Percentiles rank a stretch among this genome's conserved stretches.
Conservation (phyloP, 2,797 vertebrate species). For the Peromyscus aztecus region DNA sequence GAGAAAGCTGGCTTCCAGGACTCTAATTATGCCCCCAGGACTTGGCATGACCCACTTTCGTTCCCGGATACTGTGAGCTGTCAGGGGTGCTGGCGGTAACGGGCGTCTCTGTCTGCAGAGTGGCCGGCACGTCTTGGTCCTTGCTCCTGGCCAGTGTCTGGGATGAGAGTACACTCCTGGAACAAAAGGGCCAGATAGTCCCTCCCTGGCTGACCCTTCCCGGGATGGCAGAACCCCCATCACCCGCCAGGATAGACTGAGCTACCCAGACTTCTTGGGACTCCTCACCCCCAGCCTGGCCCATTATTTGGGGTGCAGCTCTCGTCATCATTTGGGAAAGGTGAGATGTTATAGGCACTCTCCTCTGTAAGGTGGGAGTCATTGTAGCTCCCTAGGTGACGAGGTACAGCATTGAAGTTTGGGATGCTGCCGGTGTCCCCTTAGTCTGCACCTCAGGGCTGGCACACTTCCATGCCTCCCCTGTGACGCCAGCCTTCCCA, state of each 20-base stretch:
- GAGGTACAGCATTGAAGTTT: too few species aligned
- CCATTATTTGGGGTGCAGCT: too few species aligned
- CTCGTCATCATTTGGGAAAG: neutral
- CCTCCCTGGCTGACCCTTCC: neutral
- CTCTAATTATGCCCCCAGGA: slow-evolving; percentile 55
- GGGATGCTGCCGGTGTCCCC: neutral
- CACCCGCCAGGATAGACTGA: neutral
- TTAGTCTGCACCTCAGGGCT: neutral
- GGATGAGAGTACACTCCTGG: neutral
- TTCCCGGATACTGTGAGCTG: slow-evolving; percentile 1
- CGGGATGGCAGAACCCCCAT: neutral
- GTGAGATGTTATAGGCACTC: neutral
- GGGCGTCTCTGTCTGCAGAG: neutral
- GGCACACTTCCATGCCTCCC: too few species aligned
- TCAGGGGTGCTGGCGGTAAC: neutral
- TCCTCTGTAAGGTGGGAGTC: neutral
- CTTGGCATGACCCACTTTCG: slow-evolving; percentile 46
- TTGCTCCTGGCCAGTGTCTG: neutral
- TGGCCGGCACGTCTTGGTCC: neutral
- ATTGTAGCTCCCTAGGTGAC: neutral
- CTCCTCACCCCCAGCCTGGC: neutral
- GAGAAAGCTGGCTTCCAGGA: neutral
- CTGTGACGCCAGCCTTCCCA: neutral
- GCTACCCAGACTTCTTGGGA: neutral
- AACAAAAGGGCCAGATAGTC: too few species aligned